Percentiles rank a stretch among this genome's conserved stretches.
Conservation (phyloP, 2,888 invertebrate genomes). For the Lycaena phlaeas region DNA sequence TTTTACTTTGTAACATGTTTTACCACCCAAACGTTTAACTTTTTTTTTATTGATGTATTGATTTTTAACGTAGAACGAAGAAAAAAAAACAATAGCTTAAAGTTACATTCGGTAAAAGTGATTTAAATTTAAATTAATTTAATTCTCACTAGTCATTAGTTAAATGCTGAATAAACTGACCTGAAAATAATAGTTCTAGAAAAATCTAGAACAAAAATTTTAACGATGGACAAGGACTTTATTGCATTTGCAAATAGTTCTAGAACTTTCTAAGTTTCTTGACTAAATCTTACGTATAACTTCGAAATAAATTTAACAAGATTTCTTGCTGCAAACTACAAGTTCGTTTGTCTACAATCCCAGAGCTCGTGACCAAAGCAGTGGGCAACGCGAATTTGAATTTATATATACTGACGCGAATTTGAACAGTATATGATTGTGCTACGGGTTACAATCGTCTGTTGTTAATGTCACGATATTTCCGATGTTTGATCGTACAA, state of each 20-base stretch:
- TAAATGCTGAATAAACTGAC: no score
- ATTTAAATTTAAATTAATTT: no score
- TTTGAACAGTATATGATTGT: neutral
- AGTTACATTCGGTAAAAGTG: no score
- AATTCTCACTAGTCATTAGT: no score
- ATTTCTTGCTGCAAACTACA: slow-evolving; percentile 15
- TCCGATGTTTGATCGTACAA: slow-evolving; percentile 15
- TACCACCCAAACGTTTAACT: no score
- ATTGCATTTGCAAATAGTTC: slow-evolving; percentile 10
- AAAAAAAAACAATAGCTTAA: no score
- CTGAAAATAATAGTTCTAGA: no score
- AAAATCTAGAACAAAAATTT: no score
- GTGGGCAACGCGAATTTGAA: neutral
- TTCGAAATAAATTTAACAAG: slow-evolving; percentile 23
- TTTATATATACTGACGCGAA: neutral
- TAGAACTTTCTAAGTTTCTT: slow-evolving; percentile 12
- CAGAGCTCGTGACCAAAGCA: slow-evolving; percentile 12
- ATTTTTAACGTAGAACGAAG: no score
- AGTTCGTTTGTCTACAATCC: slow-evolving; percentile 22
- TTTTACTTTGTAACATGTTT: no score
- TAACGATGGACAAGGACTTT: slow-evolving; percentile 13
- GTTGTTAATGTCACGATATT: slow-evolving; percentile 4
- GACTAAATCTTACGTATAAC: slow-evolving; percentile 12
- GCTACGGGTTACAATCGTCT: slow-evolving; percentile 6
- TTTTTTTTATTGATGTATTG: no score